Base-by-base conservation (phyloP, 92 coral and sea anemone species). In the Umimayanthus kanabou region DNA sequence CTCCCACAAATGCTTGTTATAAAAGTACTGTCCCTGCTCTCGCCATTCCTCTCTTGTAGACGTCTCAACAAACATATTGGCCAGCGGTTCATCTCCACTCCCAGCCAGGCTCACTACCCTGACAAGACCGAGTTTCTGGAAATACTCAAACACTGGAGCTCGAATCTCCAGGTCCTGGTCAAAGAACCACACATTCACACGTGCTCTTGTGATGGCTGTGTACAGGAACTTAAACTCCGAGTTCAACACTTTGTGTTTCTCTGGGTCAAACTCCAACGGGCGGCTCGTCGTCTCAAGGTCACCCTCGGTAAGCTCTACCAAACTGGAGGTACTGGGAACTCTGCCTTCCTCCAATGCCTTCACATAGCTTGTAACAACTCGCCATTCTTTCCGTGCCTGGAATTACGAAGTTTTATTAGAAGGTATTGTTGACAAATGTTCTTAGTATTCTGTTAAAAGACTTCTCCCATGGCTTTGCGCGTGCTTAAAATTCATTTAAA, bases 171-270 rank as follows among this genome's bases (percentile, higher is more conserved):
- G 96, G 80, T 94, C 97, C 71, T 96, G 91, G 47, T 96, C 98
- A 85, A 96, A 96, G 85, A 96, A 94, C 98, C 98, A 96, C 78
- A 96, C 98, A 72, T 96, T 96, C 76, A 94, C 98, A 67, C 98
- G 87, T 42, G 98, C 98, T 50, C 98, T 93, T 39, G 98, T 96
- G 39, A 96, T 90, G 42, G 98, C 98, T 7, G 98, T 96, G 93
- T 96, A 96, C 2, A 96, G 92, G 88, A 89, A 94, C 82, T 96
- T 96, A 64, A 96, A 93, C 87, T 96, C 98, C 5, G 98, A 93
- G 88, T 93, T 94, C 47, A 96, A 88, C 55, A 96, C 95, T 86
- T 92, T 96, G 92, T 96, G 98, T 87, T 88, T 92, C 84, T 92
- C 96, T 9, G 90, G 47, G 67, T 96, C 91, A 66, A 96, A 96